A percentile compares a stretch with the other conserved stretches of the same genome.
phyloP scores from a whole-genome alignment of 2,888 invertebrate species.

The Zonitis immaculata region DNA sequence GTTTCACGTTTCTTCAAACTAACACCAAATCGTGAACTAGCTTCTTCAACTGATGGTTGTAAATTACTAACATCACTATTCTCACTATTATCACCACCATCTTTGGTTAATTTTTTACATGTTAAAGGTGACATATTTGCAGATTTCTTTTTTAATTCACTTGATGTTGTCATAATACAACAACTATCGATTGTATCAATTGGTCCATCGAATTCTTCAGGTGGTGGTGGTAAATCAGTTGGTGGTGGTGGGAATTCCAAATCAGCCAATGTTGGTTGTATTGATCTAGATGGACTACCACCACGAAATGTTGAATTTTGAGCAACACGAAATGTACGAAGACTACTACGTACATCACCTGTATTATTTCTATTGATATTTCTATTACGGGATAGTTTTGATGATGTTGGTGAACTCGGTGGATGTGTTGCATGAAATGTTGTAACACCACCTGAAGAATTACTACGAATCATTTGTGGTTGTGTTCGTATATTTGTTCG shows the following conservation, averaged over 20 bases:
- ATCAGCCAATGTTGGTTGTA: conserved; percentile 73
- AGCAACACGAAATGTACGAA: conserved; percentile 48
- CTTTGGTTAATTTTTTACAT: conserved; percentile 40
- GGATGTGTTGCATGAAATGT: conserved; percentile 54
- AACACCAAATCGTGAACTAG: conserved; percentile 67
- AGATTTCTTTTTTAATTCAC: conserved; percentile 41
- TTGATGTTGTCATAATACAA: conserved; percentile 37
- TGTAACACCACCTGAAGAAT: conserved; percentile 79
- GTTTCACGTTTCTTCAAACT: conserved; percentile 64
- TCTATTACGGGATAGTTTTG: conserved; percentile 55
- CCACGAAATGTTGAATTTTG: conserved; percentile 41
- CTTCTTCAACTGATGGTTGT: conserved; percentile 67
- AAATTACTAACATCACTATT: conserved; percentile 55
- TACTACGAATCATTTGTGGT: conserved; percentile 84
- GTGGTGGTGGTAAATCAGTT: conserved; percentile 72
- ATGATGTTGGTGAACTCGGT: conserved; percentile 58
- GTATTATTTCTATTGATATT: conserved; percentile 47
- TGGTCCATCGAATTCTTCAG: conserved; percentile 56
- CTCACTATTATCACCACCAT: conserved; percentile 39
- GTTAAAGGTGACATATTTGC: conserved; percentile 42
- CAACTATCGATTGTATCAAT: conserved; percentile 36
- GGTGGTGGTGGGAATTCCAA: conserved; percentile 87
- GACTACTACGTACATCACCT: conserved; percentile 46
- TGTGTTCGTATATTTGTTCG: conserved; percentile 62
- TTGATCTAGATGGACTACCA: conserved; percentile 65